These are phyloP conservation scores for Neolamprologus toae DNA, from an alignment of 2,113 vertebrate species.

Conservation along the genomic window DNA sequence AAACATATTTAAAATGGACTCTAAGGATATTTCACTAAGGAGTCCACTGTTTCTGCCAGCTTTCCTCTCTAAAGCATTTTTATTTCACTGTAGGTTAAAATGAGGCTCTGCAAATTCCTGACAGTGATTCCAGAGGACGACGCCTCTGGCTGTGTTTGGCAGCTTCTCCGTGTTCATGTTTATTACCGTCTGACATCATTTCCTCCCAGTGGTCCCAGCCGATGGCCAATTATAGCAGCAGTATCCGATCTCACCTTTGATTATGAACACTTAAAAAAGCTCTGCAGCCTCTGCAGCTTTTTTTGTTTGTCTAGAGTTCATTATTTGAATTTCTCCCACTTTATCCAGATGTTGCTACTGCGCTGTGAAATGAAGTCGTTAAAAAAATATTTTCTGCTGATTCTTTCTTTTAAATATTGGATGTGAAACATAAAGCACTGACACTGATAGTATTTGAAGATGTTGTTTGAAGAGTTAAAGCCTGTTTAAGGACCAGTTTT, in stretches of 20 bases:
- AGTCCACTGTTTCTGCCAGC: background rate
- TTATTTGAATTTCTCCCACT: background rate
- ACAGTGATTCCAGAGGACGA: background rate
- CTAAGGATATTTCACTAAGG: background rate
- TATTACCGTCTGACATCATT: background rate
- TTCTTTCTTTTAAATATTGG: background rate
- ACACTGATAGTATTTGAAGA: background rate
- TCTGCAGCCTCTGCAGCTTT: background rate
- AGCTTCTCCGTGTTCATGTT: background rate
- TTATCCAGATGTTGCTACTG: background rate
- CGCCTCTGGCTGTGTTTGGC: background rate
- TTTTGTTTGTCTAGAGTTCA: background rate
- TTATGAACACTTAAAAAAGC: background rate
- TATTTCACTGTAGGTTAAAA: background rate
- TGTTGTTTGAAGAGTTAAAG: background rate
- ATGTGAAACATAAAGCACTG: background rate
- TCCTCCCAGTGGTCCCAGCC: slow-evolving; percentile 7
- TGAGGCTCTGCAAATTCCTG: background rate
- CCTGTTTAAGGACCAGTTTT: background rate
- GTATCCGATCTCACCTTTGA: background rate
- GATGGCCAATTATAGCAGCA: slow-evolving; percentile 1
- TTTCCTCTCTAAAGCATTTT: background rate
- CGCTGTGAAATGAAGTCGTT: background rate
- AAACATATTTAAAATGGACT: background rate
- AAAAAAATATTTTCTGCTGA: background rate